These are phyloP conservation scores for Hylaeus volcanicus DNA, from an alignment of 1,140 invertebrate species.

Conservation along the genomic window DNA sequence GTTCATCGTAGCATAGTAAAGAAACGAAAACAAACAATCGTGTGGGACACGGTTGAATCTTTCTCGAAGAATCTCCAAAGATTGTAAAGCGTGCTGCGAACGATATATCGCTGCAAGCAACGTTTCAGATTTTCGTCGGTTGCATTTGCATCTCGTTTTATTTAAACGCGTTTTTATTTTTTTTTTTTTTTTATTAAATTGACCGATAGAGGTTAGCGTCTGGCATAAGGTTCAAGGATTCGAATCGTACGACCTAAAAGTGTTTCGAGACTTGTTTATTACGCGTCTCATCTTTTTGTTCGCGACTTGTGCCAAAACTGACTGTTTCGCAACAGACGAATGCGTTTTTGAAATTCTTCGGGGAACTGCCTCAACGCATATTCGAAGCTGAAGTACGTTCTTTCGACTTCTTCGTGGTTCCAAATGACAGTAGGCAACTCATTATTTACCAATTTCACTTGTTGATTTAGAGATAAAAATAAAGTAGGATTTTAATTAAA, in stretches of 20 bases:
- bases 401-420: not conserved
- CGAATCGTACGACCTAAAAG: not conserved
- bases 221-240: conserved; percentile 20
- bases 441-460: not conserved
- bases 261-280: conserved; percentile 7
- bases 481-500: not conserved
- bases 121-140: not conserved
- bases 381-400: not conserved
- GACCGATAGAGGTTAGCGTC: conserved; percentile 32
- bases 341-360: conserved; percentile 18
- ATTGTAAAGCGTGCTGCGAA: not conserved
- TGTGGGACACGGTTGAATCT: not conserved
- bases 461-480: not conserved
- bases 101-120: not conserved
- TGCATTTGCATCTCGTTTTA: not conserved
- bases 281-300: not conserved
- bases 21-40: conserved; percentile 34
- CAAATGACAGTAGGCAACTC: conserved; percentile 58
- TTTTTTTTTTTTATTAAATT: not conserved
- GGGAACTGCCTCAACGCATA: not conserved
- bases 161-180: not conserved
- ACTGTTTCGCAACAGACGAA: not conserved
- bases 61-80: conserved; percentile 15
- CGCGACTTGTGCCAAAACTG: conserved; percentile 13
- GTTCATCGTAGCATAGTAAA: not conserved